Evolutionary conservation across 1,140 invertebrate species (phyloP).

Genomic region (Monomorium pharaonis): DNA sequence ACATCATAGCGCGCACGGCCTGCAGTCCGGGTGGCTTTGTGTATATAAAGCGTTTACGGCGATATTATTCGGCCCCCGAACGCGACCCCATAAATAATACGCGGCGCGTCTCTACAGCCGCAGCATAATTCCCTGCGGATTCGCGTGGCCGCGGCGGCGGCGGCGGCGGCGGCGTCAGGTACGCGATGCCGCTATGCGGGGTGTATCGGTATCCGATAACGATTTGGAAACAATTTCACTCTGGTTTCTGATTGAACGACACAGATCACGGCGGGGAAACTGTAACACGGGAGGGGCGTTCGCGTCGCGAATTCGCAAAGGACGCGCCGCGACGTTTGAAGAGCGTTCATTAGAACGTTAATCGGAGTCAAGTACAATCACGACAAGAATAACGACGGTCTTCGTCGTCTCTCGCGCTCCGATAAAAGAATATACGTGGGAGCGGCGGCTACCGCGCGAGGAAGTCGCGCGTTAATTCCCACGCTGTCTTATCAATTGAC

Average conservation of each 20-base stretch:
- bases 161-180: not conserved
- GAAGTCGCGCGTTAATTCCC: conserved; percentile 37
- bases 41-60: conserved; percentile 8
- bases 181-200: not conserved
- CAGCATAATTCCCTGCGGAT: conserved; percentile 42
- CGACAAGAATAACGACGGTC: not conserved
- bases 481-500: conserved; percentile 38
- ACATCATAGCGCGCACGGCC: too few relatives aligned
- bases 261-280: not conserved
- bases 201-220: not conserved
- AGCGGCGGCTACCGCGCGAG: conserved; percentile 1
- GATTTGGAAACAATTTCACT: conserved; percentile 10
- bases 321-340: not conserved
- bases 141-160: conserved; percentile 25
- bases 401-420: not conserved
- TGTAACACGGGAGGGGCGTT: not conserved
- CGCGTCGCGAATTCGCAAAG: not conserved
- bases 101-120: not conserved
- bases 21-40: not conserved
- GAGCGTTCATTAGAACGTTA: not conserved
- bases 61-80: conserved; percentile 28
- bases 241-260: not conserved
- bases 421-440: conserved; percentile 44
- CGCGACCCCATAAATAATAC: conserved; percentile 48
- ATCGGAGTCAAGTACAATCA: conserved; percentile 7